Conservation (phyloP, 2,797 vertebrate genomes). For the Danio albolineatus region DNA sequence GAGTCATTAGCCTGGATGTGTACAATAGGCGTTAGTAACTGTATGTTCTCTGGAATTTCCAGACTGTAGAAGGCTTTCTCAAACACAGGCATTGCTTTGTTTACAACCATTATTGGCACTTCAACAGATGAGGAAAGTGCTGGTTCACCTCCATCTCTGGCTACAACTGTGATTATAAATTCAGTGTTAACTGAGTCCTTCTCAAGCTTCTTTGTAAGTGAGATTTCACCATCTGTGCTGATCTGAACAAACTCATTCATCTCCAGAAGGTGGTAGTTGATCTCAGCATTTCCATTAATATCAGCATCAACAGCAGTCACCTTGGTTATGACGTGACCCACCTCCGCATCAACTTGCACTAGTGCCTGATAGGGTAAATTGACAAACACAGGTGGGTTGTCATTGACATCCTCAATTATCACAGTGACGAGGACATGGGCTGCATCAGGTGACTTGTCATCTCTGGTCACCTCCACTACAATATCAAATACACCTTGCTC, state of each 20-base stretch:
- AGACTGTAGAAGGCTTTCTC: conserved; percentile 96
- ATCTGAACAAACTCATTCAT: conserved; percentile 90
- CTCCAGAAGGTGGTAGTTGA: conserved; percentile 88
- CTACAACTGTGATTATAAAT: conserved; percentile 87
- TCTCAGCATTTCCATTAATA: conserved; percentile 83
- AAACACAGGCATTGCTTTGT: conserved; percentile 95
- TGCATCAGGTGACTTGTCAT: conserved; percentile 80
- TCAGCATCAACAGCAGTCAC: conserved; percentile 94
- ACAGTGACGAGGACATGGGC: conserved; percentile 90
- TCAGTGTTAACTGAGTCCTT: conserved; percentile 88
- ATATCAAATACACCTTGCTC: conserved; percentile 87
- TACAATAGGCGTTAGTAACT: conserved; percentile 89
- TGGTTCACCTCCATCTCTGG: conserved; percentile 88
- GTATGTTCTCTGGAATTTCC: conserved; percentile 93
- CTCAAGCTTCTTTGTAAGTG: conserved; percentile 88
- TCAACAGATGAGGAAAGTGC: conserved; percentile 86
- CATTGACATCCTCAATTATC: conserved; percentile 89
- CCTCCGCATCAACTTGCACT: conserved; percentile 88
- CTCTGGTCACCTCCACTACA: conserved; percentile 90
- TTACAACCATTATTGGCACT: conserved; percentile 90
- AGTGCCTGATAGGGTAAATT: conserved; percentile 94
- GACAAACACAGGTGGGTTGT: conserved; percentile 92
- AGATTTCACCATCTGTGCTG: conserved; percentile 85
- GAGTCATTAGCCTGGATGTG: conserved; percentile 94
- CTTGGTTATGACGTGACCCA: conserved; percentile 84